Percentiles rank a stretch among this genome's conserved stretches.
These are phyloP conservation scores for Flexamia atlantica DNA, from an alignment of 2,888 invertebrate species.

Conservation along the genomic window DNA sequence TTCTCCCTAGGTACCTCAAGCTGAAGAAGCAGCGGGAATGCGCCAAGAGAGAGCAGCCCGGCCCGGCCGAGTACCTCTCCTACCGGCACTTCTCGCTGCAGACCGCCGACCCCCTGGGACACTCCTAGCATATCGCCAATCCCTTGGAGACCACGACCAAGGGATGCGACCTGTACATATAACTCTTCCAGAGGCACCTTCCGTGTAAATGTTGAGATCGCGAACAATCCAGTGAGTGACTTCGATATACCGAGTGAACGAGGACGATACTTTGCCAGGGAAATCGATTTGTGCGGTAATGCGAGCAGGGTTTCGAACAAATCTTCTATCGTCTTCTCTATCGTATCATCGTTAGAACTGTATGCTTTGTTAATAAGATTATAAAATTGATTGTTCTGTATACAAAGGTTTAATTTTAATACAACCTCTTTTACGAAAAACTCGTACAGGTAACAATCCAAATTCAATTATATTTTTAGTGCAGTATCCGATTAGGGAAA, in stretches of 20 bases:
- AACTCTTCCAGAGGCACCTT: not conserved
- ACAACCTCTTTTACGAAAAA: too few relatives aligned
- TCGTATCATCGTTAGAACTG: not conserved
- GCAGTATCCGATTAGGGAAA: too few relatives aligned
- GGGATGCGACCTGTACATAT: constrained; percentile 35
- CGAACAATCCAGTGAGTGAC: not conserved
- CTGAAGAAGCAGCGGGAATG: constrained; percentile 76
- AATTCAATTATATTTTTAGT: too few relatives aligned
- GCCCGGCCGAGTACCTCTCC: constrained; percentile 89
- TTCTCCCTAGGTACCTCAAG: constrained; percentile 90
- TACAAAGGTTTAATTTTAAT: not conserved
- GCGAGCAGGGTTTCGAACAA: not conserved
- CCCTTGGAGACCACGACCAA: constrained; percentile 25
- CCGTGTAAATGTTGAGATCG: not conserved
- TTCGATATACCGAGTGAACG: not conserved
- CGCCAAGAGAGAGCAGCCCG: constrained; percentile 84
- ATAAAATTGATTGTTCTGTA: not conserved
- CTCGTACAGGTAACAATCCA: too few relatives aligned
- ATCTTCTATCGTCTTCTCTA: not conserved
- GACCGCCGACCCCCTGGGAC: constrained; percentile 77
- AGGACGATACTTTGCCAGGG: too few relatives aligned
- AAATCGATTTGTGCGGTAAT: not conserved
- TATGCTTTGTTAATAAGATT: not conserved
- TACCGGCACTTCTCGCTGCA: constrained; percentile 86
- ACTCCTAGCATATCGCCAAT: constrained; percentile 1